Percentiles rank a stretch among this genome's conserved stretches.
phyloP scores from a whole-genome alignment of 1,140 invertebrate genomes.

The Drosophila nannoptera region DNA sequence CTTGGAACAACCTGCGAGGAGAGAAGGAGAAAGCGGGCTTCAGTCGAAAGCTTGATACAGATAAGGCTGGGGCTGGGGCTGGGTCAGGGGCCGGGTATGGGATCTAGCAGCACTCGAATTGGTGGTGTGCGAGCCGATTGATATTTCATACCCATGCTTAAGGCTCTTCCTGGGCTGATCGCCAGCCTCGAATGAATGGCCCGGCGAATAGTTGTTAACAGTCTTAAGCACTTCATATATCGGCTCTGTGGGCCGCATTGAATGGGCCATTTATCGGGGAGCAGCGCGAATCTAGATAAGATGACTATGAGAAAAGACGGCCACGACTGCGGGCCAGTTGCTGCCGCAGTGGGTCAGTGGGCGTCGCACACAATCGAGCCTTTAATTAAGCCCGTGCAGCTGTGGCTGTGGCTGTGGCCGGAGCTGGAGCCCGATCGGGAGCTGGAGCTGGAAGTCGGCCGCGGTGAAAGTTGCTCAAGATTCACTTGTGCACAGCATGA shows the following conservation, averaged over 20 bases:
- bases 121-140: no score
- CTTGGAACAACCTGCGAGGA: constrained; percentile 93
- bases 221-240: constrained; percentile 14
- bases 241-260: constrained; percentile 16
- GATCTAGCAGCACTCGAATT: no score
- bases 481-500: constrained; percentile 58
- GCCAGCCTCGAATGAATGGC: constrained; percentile 1
- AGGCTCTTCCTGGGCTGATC: neutral
- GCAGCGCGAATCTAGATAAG: constrained; percentile 34
- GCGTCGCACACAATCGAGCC: constrained; percentile 41
- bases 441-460: constrained; percentile 9
- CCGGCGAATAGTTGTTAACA: constrained; percentile 10
- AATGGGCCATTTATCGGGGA: constrained; percentile 30
- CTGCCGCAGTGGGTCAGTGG: constrained; percentile 54
- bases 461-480: constrained; percentile 67
- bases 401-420: constrained; percentile 7
- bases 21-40: neutral
- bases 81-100: no score
- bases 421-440: no score
- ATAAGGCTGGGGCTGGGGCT: no score
- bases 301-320: constrained; percentile 24
- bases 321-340: neutral
- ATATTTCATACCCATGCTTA: neutral
- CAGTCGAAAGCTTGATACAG: no score
- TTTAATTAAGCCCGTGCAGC: constrained; percentile 58